Base-by-base conservation (phyloP, 2,888 invertebrate genomes). In the Lycophotia porphyrea region DNA sequence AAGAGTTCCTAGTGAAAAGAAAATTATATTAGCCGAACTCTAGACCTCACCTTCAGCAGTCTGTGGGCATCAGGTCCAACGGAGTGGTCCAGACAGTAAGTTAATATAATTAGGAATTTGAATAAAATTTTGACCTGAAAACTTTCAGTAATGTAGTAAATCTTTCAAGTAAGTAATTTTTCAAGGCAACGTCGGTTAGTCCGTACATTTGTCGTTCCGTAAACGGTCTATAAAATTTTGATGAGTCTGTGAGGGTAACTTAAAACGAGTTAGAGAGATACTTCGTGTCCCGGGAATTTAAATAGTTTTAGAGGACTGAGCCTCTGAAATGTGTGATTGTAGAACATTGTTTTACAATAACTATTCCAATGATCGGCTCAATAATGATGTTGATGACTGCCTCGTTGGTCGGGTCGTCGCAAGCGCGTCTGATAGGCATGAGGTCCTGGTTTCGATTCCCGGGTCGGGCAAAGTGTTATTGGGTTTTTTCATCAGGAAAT, bases 191-290 rank as follows among this genome's bases (percentile, higher is more conserved):
- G n/a, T 49, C 44, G 61, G 79, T 67, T 63, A 39, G 36, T 47
- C 72, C 52, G 60, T 42, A 55, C 66, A 78, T 78, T 79, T 66
- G 79, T 73, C 67, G 73, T 47, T 58, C 63, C 52, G 67, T 79
- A 80, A 79, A 79, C 67, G 73, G 73, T 74, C 74, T 58, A 79
- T 80, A 73, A 73, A 80, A 79, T 74, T 55, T 79, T 78, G 55
- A 78, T 78, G 73, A 71, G 71, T 27, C 47, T 67, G 66, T 55
- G 61, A 61, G 77, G 39, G 60, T 47, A 66, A 52, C 36, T 72
- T 78, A 34, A 72, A 63, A 67, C 61, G 52, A 79, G 66, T 73
- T 63, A 67, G 18, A 61, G 39, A 79, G 39, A 67, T 49, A 72
- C 61, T 79, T 79, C 8, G 39, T 4, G 21, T 58, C 42, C 47